phyloP scores from a whole-genome alignment of 2,888 invertebrate genomes.

The Siphlonurus alternatus region DNA sequence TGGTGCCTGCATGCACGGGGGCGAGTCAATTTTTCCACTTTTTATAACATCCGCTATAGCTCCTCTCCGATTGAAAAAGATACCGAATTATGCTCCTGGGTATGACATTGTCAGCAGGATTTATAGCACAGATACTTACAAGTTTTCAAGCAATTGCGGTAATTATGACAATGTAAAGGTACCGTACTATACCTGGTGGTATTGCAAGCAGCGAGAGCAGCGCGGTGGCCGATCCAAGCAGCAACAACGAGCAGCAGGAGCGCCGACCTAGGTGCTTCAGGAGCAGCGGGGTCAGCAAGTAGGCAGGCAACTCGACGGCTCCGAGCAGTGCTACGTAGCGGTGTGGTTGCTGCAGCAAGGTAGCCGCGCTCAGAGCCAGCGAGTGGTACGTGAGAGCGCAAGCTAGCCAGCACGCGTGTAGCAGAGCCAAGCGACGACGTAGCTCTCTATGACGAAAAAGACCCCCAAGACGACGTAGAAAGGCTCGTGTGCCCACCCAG shows the following conservation, averaged over 20 bases:
- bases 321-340: constrained; percentile 33
- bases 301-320: constrained; percentile 35
- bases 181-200: constrained; percentile 25
- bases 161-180: no score
- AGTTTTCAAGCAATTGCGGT: no score
- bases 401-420: background rate
- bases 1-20: no score
- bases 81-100: no score
- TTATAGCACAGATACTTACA: no score
- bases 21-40: no score
- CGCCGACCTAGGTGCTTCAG: constrained; percentile 31
- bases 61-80: no score
- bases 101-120: no score
- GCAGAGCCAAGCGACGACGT: background rate
- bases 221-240: constrained; percentile 29
- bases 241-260: constrained; percentile 28
- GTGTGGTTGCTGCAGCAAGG: constrained; percentile 14
- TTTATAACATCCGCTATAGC: no score
- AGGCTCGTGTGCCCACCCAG: background rate
- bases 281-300: constrained; percentile 32
- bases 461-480: background rate
- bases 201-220: constrained; percentile 29
- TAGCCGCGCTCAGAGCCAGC: background rate
- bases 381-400: background rate
- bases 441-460: background rate